Percentiles rank a stretch among this genome's conserved stretches.
Evolutionary conservation across 2,888 invertebrate genomes (phyloP).

Genomic region (Myathropa florea): DNA sequence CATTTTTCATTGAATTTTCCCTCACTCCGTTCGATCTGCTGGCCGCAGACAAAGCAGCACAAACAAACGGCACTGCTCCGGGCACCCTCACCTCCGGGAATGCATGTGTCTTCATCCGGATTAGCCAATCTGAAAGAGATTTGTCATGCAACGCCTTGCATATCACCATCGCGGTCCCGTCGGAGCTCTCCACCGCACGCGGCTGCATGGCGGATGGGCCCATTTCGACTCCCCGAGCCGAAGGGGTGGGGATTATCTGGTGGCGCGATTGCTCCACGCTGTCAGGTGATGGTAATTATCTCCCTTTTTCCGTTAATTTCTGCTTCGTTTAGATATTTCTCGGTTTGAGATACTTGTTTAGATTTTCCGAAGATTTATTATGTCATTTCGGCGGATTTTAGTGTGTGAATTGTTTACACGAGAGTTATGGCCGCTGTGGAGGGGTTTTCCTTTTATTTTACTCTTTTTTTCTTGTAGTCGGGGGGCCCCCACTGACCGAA

Average conservation of each 20-base stretch:
- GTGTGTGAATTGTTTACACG: constrained; percentile 66
- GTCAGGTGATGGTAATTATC: constrained; percentile 65
- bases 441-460: too few relatives aligned
- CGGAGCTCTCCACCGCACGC: neutral
- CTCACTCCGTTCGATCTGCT: neutral
- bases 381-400: constrained; percentile 70
- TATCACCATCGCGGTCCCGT: constrained; percentile 31
- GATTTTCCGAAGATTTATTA: constrained; percentile 68
- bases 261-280: constrained; percentile 35
- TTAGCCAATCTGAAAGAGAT: constrained; percentile 59
- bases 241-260: neutral
- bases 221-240: neutral
- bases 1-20: constrained; percentile 38
- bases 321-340: constrained; percentile 46
- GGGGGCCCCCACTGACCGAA: constrained; percentile 19
- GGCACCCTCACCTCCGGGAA: constrained; percentile 3
- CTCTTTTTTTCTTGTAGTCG: too few relatives aligned
- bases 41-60: constrained; percentile 46
- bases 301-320: constrained; percentile 11
- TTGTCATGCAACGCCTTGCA: constrained; percentile 50
- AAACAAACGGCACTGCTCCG: constrained; percentile 19
- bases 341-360: constrained; percentile 57
- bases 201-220: neutral
- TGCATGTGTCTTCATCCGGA: constrained; percentile 12
- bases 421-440: constrained; percentile 37